A percentile compares a stretch with the other conserved stretches of the same genome.
Evolutionary conservation across 2,797 vertebrate genomes (phyloP).

Genomic region (Hipposideros larvatus): DNA sequence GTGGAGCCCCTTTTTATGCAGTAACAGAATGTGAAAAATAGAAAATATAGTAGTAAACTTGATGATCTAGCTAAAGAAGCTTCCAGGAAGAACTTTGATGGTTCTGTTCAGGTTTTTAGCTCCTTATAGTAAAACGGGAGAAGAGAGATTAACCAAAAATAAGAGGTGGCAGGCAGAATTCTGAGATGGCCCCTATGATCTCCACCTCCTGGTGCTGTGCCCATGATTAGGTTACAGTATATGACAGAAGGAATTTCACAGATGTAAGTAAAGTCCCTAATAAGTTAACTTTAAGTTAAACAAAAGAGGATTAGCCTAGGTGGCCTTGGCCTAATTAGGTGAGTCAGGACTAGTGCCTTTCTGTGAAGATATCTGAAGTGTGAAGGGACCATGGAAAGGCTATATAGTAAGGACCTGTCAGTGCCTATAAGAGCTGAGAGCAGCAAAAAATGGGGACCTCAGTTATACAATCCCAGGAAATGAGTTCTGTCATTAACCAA

Average conservation of each 20-base stretch:
- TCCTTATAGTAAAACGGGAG: neutral
- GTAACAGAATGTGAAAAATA: neutral
- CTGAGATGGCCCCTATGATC: neutral
- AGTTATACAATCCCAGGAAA: neutral
- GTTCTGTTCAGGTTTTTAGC: neutral
- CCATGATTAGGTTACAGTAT: neutral
- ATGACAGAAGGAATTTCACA: neutral
- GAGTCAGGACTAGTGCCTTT: neutral
- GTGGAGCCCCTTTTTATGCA: neutral
- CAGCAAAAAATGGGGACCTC: neutral
- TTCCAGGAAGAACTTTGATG: neutral
- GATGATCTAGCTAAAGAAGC: neutral
- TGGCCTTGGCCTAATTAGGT: neutral
- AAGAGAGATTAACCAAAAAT: neutral
- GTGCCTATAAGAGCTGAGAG: neutral
- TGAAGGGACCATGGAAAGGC: neutral
- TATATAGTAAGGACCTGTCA: neutral
- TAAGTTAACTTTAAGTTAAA: conserved; percentile 28
- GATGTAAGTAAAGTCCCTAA: neutral
- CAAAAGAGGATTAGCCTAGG: neutral
- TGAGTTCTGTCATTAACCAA: neutral
- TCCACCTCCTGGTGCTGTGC: neutral
- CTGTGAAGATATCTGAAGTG: neutral
- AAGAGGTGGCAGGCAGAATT: neutral
- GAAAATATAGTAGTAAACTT: neutral